phyloP scores from a whole-genome alignment of 2,888 invertebrate genomes.

The Galerucella nymphaeae region DNA sequence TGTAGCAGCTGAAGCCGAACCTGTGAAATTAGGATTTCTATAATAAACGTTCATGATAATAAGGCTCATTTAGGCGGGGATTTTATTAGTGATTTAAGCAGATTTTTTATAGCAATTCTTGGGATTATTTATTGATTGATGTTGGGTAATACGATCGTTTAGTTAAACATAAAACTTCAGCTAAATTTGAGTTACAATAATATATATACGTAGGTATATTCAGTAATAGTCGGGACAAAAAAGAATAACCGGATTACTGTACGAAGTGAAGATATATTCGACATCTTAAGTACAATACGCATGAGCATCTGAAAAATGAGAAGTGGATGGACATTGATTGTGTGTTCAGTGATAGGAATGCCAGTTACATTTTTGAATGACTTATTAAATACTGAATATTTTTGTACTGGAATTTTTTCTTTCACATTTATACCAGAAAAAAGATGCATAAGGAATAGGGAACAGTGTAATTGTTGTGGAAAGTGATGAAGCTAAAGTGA shows the following conservation, averaged over 20 bases:
- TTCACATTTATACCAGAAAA: no score
- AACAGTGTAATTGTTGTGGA: no score
- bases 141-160: slow-evolving; percentile 15
- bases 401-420: no score
- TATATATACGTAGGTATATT: slow-evolving; percentile 1
- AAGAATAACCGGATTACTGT: background rate
- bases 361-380: no score
- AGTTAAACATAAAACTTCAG: slow-evolving; percentile 13
- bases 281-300: no score
- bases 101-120: slow-evolving; percentile 31
- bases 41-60: slow-evolving; percentile 37
- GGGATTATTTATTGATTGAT: slow-evolving; percentile 27
- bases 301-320: no score
- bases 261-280: no score
- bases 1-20: slow-evolving; percentile 11
- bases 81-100: slow-evolving; percentile 27
- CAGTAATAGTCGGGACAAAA: background rate
- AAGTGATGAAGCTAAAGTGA: no score
- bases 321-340: no score
- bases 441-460: no score
- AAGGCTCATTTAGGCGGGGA: slow-evolving; percentile 18
- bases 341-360: no score
- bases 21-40: slow-evolving; percentile 6
- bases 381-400: no score
- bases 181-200: background rate